Conservation (phyloP, 2,797 vertebrate genomes). For the Molossus molossus region DNA sequence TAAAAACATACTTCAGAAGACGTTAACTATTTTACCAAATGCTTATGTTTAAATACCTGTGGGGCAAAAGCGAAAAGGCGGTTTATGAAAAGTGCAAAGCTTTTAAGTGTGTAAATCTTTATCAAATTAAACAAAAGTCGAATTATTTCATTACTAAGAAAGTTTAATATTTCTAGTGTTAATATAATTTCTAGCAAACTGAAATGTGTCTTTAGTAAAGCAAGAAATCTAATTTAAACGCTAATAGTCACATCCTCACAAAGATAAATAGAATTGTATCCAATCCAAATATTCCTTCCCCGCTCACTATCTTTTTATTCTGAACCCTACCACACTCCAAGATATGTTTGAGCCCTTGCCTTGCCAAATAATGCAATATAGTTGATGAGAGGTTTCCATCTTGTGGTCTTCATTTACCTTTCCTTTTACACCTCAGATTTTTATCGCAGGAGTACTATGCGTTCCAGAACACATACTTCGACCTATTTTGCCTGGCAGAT, state of each 20-base stretch:
- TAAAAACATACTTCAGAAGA: neutral
- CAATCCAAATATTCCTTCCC: neutral
- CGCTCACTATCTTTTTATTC: neutral
- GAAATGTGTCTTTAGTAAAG: neutral
- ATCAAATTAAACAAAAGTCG: neutral
- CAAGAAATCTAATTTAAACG: conserved; percentile 21
- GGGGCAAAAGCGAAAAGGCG: conserved; percentile 5
- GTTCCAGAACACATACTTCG: neutral
- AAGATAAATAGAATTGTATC: neutral
- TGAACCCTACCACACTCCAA: neutral
- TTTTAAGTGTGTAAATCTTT: neutral
- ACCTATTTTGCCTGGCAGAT: neutral
- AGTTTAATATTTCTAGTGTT: neutral
- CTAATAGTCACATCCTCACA: neutral
- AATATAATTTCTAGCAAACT: neutral
- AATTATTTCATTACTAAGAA: neutral
- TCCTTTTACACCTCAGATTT: neutral
- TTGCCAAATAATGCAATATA: neutral
- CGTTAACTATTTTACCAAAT: neutral
- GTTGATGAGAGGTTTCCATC: neutral
- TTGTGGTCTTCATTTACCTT: neutral
- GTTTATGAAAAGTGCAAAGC: neutral
- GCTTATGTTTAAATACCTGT: neutral
- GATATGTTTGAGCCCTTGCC: neutral
- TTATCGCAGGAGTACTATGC: neutral